Percentiles rank a stretch among this genome's conserved stretches.
phyloP scores from a whole-genome alignment of 2,797 vertebrate species.

The Arremon brunneinucha region DNA sequence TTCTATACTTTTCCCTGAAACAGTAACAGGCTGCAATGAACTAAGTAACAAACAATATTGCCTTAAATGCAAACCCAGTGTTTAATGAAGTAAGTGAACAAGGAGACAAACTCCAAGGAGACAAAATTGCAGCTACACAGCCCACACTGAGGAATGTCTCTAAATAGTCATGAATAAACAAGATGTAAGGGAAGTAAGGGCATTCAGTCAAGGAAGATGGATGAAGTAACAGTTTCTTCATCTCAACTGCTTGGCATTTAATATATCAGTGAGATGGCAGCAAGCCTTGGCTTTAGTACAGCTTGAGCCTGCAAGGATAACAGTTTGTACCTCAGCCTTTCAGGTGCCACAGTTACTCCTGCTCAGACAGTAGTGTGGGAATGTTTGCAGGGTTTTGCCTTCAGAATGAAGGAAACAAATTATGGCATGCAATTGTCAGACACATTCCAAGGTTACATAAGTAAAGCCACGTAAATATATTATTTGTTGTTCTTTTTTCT shows the following conservation, averaged over 20 bases:
- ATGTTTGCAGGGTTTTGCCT: background rate
- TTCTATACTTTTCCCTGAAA: background rate
- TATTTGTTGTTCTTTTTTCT: background rate
- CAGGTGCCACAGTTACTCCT: background rate
- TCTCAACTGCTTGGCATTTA: background rate
- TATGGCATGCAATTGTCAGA: background rate
- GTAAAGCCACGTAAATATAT: background rate
- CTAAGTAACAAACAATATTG: background rate
- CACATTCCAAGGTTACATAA: background rate
- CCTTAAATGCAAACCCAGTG: background rate
- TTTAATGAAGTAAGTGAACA: background rate
- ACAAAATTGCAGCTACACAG: background rate
- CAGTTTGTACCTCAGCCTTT: background rate
- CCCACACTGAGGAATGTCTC: background rate
- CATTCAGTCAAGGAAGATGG: background rate
- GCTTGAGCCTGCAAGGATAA: background rate
- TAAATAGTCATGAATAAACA: constrained; percentile 11
- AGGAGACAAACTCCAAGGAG: background rate
- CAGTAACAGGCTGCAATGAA: background rate
- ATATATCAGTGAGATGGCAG: constrained; percentile 22
- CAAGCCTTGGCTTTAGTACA: background rate
- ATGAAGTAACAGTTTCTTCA: constrained; percentile 21
- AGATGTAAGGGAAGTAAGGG: background rate
- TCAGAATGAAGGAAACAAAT: background rate
- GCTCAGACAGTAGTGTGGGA: background rate